Evolutionary conservation across 2,888 invertebrate species (phyloP), one percentile per base, ranked within the genome.

Genomic region (Xestobium rufovillosum): DNA sequence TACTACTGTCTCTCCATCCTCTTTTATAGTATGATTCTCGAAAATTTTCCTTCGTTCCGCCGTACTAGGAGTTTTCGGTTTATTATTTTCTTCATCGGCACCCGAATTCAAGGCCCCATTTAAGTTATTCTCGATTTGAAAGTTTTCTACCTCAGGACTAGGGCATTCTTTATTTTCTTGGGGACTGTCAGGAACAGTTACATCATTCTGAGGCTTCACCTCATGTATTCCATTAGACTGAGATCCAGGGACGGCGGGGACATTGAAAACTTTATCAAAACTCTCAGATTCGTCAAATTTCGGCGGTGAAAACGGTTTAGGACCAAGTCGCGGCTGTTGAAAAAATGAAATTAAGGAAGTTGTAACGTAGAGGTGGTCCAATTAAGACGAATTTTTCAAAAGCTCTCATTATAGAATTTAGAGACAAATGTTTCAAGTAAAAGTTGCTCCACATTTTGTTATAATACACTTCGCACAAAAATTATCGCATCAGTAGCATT

Each of bases 311-410:
- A 88, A 88, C 14, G 87, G 87, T 61, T 87, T 88, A 25, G 88
- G 88, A 2, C 88, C 88, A 30, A 88, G 72, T 14, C 87, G 78
- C 28, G 87, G 87, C 88, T 88, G 68, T n/a, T n/a, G n/a, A n/a
- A n/a, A n/a, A n/a, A n/a, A n/a, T n/a, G n/a, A n/a, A n/a, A n/a
- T n/a, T n/a, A n/a, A n/a, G n/a, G n/a, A n/a, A n/a, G n/a, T n/a
- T n/a, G n/a, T n/a, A n/a, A n/a, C n/a, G n/a, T n/a, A n/a, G n/a
- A n/a, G n/a, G n/a, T n/a, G n/a, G n/a, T n/a, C n/a, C n/a, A n/a
- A n/a, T n/a, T n/a, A n/a, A n/a, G n/a, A n/a, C n/a, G n/a, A n/a
- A n/a, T n/a, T n/a, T n/a, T n/a, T n/a, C n/a, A n/a, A n/a, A n/a
- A n/a, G n/a, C n/a, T n/a, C n/a, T n/a, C n/a, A n/a, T n/a, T n/a